Conservation (phyloP, 2,888 invertebrate genomes). For the Hymenopus coronatus region DNA sequence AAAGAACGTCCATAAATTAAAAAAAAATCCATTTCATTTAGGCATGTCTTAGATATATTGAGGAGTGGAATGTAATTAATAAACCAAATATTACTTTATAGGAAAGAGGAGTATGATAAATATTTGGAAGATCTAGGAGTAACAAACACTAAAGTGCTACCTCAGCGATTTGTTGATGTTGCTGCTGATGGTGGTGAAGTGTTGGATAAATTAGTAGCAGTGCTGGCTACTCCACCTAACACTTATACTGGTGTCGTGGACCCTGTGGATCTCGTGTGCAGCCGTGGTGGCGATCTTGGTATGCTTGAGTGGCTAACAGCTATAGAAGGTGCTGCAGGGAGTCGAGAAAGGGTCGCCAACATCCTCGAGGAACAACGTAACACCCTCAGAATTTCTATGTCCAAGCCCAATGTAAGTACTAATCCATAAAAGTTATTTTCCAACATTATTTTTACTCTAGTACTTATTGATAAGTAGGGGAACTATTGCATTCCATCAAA, state of each 20-base stretch:
- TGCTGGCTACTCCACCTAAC: slow-evolving; percentile 75
- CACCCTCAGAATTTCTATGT: slow-evolving; percentile 70
- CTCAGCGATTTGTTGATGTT: slow-evolving; percentile 38
- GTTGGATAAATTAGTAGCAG: slow-evolving; percentile 49
- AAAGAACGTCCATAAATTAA: too few relatives aligned
- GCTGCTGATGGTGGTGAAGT: slow-evolving; percentile 17
- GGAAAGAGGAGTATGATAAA: slow-evolving; percentile 63
- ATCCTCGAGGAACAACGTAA: slow-evolving; percentile 73
- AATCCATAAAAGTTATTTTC: not conserved
- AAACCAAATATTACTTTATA: slow-evolving; percentile 38
- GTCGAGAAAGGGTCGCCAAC: slow-evolving; percentile 44
- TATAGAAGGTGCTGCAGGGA: slow-evolving; percentile 33
- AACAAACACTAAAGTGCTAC: slow-evolving; percentile 41
- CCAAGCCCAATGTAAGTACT: slow-evolving; percentile 65
- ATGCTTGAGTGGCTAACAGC: slow-evolving; percentile 63
- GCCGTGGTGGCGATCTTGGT: slow-evolving; percentile 72
- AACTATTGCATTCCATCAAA: too few relatives aligned
- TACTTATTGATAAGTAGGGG: too few relatives aligned
- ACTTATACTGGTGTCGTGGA: slow-evolving; percentile 77
- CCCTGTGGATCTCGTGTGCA: slow-evolving; percentile 57
- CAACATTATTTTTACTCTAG: too few relatives aligned
- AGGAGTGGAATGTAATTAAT: not conserved
- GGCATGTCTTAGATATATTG: not conserved
- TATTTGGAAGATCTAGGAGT: slow-evolving; percentile 69
- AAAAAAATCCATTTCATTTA: too few relatives aligned